Base-by-base conservation (phyloP, 2,113 vertebrate genomes). In the Rynchops niger region DNA sequence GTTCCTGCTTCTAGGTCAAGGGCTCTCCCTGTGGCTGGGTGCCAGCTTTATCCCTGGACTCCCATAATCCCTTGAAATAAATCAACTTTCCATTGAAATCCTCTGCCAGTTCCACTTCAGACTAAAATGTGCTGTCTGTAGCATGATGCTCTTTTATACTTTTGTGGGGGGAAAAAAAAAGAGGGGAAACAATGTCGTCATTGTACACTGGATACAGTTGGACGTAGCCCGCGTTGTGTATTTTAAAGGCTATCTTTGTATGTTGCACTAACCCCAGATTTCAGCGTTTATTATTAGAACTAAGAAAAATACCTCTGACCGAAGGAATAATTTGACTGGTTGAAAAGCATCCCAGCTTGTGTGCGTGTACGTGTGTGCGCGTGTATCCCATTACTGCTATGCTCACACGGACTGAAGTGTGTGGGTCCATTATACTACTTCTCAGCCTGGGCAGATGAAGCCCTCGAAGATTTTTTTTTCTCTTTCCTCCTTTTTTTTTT, bases 1-100 rank as follows among this genome's bases (percentile, higher is more conserved):
- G 65, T 88, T 94, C 93, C 97, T 95, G 88, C 97, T 98, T 98
- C 96, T 98, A 97, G 98, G 98, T 98, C 98, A 99, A 98, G 97
- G 98, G 98, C 97, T 98, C 96, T 98, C 97, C 96, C 97, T 97
- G 65, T 98, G 98, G 98, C 98, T n/a, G 56, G 65, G 69, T 83
- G 97, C 98, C 98, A 98, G 97, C 88, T 97, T 96, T 97, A 97
- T 97, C 93, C 97, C 87, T 95, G 93, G 87, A 97, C 97, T 98
- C 98, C 94, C 95, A 97, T 97, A 98, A 98, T 97, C 95, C 97
- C 97, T 95, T 47, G 96, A 98, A 98, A 98, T 96, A 98, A 98
- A 98, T 98, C 98, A 98, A 97, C 97, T 98, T 98, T 98, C 97
- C 95, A 98, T 94, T 97, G 96, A 98, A 98, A 97, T 97, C 92